These are phyloP conservation scores for Telmatochromis brichardi DNA, from an alignment of 2,113 vertebrate genomes.

Conservation along the genomic window DNA sequence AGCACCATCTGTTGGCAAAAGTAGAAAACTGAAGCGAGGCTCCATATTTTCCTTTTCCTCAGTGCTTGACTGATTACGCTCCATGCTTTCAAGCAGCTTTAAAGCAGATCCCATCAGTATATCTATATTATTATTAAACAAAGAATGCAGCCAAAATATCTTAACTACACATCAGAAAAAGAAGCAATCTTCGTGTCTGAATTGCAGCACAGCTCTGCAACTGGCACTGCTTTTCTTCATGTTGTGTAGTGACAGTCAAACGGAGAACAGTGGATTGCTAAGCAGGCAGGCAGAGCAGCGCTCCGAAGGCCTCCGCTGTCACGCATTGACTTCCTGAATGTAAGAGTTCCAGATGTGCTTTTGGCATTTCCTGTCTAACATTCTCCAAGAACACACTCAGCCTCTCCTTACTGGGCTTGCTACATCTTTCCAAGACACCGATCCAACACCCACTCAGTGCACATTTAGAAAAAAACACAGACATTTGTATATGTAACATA, in stretches of 20 bases:
- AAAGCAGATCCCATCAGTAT: neutral
- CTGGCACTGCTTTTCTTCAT: neutral
- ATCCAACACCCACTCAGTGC: conserved; percentile 4
- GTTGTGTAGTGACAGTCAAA: conserved; percentile 1
- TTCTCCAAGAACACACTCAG: conserved; percentile 67
- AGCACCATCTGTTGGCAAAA: conserved; percentile 52
- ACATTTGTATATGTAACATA: neutral
- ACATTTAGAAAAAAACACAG: neutral
- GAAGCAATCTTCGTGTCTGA: neutral
- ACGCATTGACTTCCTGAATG: conserved; percentile 67
- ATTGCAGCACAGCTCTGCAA: neutral
- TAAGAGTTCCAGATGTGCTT: conserved; percentile 74
- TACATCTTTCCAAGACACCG: conserved; percentile 40
- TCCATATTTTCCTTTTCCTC: neutral
- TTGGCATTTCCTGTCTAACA: conserved; percentile 70
- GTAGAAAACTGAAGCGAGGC: neutral
- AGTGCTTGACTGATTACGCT: neutral
- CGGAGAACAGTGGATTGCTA: conserved; percentile 6
- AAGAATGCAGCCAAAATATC: neutral
- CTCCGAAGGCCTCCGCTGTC: conserved; percentile 56
- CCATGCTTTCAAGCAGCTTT: neutral
- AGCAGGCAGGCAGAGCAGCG: conserved; percentile 17
- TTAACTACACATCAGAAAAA: neutral
- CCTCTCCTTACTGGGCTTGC: conserved; percentile 48
- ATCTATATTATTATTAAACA: neutral